These are phyloP conservation scores for Malacoraja senta DNA, from an alignment of 2,797 vertebrate species.

Conservation along the genomic window DNA sequence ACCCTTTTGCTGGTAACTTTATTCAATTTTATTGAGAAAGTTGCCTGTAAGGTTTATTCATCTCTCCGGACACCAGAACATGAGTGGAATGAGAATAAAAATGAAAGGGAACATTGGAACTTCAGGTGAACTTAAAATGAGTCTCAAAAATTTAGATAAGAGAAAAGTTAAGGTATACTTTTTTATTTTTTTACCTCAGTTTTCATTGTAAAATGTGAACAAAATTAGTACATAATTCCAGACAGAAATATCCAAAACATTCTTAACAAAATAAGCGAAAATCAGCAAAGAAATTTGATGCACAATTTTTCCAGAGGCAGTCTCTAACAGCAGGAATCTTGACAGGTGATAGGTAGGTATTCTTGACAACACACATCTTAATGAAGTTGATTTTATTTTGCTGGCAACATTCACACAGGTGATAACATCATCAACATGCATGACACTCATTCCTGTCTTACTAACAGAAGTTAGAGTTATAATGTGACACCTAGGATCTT, in stretches of 20 bases:
- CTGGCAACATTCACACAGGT: too few relatives aligned
- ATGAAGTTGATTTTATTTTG: too few relatives aligned
- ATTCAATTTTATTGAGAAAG: background rate
- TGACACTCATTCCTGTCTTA: too few relatives aligned
- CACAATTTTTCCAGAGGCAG: too few relatives aligned
- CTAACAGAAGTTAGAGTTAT: too few relatives aligned
- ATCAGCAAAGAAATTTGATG: background rate
- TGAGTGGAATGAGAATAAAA: background rate
- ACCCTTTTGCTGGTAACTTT: background rate
- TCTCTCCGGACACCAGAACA: background rate
- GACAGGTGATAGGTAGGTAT: too few relatives aligned
- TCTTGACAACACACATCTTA: too few relatives aligned
- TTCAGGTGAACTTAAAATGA: background rate
- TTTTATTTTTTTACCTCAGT: background rate
- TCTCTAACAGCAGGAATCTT: too few relatives aligned
- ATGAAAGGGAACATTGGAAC: background rate
- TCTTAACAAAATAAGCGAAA: background rate
- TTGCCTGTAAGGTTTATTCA: background rate
- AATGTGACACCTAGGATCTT: too few relatives aligned
- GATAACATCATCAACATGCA: too few relatives aligned
- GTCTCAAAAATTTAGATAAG: background rate
- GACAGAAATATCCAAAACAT: background rate
- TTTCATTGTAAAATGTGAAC: background rate
- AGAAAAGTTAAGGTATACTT: background rate
- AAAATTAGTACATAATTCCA: background rate